phyloP scores from a whole-genome alignment of 2,888 invertebrate species.

The Diarsia brunnea region DNA sequence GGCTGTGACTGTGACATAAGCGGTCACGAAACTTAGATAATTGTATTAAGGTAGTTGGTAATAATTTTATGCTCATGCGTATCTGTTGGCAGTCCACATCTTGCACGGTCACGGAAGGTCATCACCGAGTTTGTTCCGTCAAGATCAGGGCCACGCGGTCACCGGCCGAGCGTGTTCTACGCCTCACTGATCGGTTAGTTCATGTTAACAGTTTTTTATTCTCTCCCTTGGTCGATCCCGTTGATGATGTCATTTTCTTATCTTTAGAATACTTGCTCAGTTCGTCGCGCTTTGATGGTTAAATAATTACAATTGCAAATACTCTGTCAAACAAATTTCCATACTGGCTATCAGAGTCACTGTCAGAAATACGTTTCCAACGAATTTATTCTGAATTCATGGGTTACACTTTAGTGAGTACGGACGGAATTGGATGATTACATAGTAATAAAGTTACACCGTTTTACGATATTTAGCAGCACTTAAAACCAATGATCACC shows the following conservation, averaged over 20 bases:
- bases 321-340: slow-evolving; percentile 46
- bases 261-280: slow-evolving; percentile 67
- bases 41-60: slow-evolving; percentile 20
- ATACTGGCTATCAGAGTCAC: slow-evolving; percentile 28
- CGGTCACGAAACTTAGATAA: slow-evolving; percentile 35
- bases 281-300: slow-evolving; percentile 68
- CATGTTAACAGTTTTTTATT: slow-evolving; percentile 79
- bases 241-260: slow-evolving; percentile 85
- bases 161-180: slow-evolving; percentile 77
- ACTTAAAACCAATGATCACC: slow-evolving; percentile 1
- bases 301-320: slow-evolving; percentile 70
- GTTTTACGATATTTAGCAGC: slow-evolving; percentile 26
- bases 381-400: slow-evolving; percentile 23
- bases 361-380: slow-evolving; percentile 27
- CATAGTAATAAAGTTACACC: slow-evolving; percentile 74
- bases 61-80: slow-evolving; percentile 28
- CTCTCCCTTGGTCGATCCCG: slow-evolving; percentile 77
- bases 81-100: slow-evolving; percentile 52
- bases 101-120: slow-evolving; percentile 71
- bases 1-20: slow-evolving; percentile 58
- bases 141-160: slow-evolving; percentile 89
- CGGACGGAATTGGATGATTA: slow-evolving; percentile 59
- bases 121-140: slow-evolving; percentile 76
- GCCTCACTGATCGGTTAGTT: slow-evolving; percentile 77
- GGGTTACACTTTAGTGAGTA: slow-evolving; percentile 17